phyloP scores from a whole-genome alignment of 2,888 invertebrate species.

The Pterobdella sp. region DNA sequence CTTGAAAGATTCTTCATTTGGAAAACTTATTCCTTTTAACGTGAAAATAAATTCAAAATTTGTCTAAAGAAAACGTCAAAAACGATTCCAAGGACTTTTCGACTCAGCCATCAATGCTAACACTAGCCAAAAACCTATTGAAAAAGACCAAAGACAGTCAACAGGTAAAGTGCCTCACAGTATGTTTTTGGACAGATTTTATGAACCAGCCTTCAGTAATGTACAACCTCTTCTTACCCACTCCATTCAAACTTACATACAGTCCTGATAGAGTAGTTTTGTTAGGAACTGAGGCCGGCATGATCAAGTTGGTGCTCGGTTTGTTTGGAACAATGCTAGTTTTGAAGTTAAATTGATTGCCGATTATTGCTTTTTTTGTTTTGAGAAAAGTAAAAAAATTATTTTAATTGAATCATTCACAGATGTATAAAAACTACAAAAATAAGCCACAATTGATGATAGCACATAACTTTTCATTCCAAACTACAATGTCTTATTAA shows the following conservation, averaged over 20 bases:
- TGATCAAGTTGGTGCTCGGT: conserved; percentile 26
- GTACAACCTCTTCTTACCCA: conserved; percentile 30
- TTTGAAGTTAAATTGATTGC: no score
- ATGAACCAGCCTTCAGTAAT: conserved; percentile 31
- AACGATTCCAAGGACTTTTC: not conserved
- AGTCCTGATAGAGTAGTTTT: conserved; percentile 29
- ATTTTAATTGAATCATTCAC: no score
- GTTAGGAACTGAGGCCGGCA: conserved; percentile 29
- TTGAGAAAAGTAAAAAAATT: no score
- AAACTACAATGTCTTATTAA: no score
- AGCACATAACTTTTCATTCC: no score
- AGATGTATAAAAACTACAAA: no score
- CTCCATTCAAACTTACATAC: conserved; percentile 30
- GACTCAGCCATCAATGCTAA: conserved; percentile 18
- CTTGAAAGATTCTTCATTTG: not conserved
- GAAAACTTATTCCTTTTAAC: not conserved
- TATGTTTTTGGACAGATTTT: conserved; percentile 31
- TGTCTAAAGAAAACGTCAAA: not conserved
- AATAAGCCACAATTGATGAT: no score
- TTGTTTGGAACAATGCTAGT: no score
- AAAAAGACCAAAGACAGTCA: conserved; percentile 31
- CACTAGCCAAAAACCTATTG: conserved; percentile 27
- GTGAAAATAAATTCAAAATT: not conserved
- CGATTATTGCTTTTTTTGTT: no score
- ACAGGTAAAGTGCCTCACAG: conserved; percentile 30